phyloP scores from a whole-genome alignment of 2,113 vertebrate species.

The Donacobius atricapilla region DNA sequence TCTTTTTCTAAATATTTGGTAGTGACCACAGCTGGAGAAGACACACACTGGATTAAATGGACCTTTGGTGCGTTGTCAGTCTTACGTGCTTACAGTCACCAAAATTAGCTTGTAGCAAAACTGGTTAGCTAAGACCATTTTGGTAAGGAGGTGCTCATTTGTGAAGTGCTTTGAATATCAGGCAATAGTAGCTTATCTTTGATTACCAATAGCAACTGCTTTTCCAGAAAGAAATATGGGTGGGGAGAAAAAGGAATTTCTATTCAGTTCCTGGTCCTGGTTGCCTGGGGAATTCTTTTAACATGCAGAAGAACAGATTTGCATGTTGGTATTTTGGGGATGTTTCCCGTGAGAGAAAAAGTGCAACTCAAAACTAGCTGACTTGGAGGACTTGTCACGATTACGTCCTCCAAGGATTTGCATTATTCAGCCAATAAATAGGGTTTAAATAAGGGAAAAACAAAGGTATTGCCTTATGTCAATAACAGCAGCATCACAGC shows the following conservation, averaged over 20 bases:
- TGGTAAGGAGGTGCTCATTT: not conserved
- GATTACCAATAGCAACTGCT: not conserved
- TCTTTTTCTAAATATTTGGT: not conserved
- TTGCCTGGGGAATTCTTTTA: conserved; percentile 40
- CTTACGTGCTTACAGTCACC: not conserved
- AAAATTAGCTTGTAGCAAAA: not conserved
- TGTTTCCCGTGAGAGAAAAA: not conserved
- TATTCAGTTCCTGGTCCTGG: not conserved
- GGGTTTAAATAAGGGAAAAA: not conserved
- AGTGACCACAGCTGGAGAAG: not conserved
- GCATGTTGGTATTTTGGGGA: not conserved
- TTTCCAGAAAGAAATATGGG: not conserved
- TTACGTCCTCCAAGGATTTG: not conserved
- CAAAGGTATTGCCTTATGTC: not conserved
- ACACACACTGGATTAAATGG: not conserved
- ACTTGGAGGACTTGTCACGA: not conserved
- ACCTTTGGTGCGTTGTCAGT: not conserved
- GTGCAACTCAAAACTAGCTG: not conserved
- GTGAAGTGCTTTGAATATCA: not conserved
- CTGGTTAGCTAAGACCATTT: not conserved
- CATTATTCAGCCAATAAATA: not conserved
- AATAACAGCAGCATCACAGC: not conserved
- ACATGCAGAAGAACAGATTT: not conserved
- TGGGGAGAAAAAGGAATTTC: not conserved
- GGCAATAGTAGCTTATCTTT: not conserved